Percentiles rank a stretch among this genome's conserved stretches.
These are phyloP conservation scores for Otis tarda DNA, from an alignment of 2,113 vertebrate species.

Conservation along the genomic window DNA sequence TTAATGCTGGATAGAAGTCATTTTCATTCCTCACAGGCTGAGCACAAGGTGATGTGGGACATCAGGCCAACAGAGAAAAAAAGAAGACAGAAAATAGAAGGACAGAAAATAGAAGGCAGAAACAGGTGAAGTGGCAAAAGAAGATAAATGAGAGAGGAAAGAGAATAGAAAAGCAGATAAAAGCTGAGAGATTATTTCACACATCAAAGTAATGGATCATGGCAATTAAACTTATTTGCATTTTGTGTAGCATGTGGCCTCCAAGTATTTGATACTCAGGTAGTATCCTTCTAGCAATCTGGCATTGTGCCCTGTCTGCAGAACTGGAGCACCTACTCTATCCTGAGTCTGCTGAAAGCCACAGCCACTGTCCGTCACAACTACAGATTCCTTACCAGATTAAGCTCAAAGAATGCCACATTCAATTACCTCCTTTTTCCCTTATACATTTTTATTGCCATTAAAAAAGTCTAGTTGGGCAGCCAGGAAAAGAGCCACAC, in stretches of 20 bases:
- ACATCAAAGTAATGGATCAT: neutral
- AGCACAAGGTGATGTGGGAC: neutral
- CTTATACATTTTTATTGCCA: neutral
- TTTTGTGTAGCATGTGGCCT: neutral
- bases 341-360: neutral
- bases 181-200: neutral
- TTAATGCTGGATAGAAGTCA: neutral
- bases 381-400: neutral
- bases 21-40: neutral
- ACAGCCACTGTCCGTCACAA: neutral
- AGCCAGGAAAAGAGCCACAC: neutral
- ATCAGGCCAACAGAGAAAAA: neutral
- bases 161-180: neutral
- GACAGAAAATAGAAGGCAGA: neutral
- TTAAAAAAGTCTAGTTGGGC: neutral
- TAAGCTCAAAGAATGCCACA: neutral
- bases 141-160: slow-evolving; percentile 1
- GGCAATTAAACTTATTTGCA: slow-evolving; percentile 18
- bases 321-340: neutral
- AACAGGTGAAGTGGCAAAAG: neutral
- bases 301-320: neutral
- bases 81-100: neutral
- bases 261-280: neutral
- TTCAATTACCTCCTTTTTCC: neutral
- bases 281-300: neutral